phyloP scores from a whole-genome alignment of 2,797 vertebrate genomes.

The Prionace glauca region DNA sequence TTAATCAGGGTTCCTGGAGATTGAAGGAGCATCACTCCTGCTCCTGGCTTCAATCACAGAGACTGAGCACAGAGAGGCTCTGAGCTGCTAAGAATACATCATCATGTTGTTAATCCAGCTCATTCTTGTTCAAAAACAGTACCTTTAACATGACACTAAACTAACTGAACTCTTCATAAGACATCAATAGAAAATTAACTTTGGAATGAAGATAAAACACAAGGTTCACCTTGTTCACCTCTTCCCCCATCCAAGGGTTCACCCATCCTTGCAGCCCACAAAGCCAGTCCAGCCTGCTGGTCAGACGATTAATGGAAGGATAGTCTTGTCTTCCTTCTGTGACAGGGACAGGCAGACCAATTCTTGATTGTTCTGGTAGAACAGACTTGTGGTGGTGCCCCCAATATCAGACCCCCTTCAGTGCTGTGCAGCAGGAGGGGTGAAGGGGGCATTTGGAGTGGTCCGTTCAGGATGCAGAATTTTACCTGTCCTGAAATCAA shows the following conservation, averaged over 20 bases:
- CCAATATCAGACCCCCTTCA: too few species aligned
- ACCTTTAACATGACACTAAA: slow-evolving; percentile 12
- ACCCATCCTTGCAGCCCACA: background rate
- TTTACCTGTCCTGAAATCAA: too few species aligned
- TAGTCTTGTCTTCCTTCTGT: background rate
- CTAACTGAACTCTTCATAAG: background rate
- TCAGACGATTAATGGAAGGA: background rate
- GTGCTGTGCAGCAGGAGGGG: too few species aligned
- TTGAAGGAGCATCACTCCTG: too few species aligned
- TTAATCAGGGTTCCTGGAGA: too few species aligned
- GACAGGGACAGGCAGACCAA: too few species aligned
- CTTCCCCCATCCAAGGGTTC: background rate
- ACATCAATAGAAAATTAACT: slow-evolving; percentile 28
- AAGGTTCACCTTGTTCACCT: too few species aligned
- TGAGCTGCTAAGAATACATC: too few species aligned
- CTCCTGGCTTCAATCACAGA: too few species aligned
- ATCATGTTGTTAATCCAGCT: background rate
- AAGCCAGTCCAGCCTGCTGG: background rate
- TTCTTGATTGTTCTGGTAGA: too few species aligned
- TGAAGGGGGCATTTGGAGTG: background rate
- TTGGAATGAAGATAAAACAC: background rate
- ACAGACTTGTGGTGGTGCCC: too few species aligned
- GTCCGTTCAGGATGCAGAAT: too few species aligned
- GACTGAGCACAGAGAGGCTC: background rate
- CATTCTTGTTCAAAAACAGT: slow-evolving; percentile 1